Conservation (phyloP, 2,797 vertebrate species). For the Glyptemys insculpta region DNA sequence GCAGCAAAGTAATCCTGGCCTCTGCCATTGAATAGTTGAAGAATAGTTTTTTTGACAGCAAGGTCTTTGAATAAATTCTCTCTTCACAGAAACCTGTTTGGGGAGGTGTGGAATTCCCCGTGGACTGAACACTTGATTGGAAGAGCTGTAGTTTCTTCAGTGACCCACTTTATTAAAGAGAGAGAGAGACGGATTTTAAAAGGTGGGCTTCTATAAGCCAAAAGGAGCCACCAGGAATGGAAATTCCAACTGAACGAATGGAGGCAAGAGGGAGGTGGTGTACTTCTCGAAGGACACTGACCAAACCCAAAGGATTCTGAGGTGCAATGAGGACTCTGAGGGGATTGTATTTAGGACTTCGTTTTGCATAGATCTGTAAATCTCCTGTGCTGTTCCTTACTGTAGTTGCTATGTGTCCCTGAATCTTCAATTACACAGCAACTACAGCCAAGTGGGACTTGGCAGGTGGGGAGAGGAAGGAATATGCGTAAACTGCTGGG, state of each 20-base stretch:
- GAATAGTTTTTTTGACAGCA: too few relatives aligned
- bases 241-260: neutral
- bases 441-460: too few relatives aligned
- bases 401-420: too few relatives aligned
- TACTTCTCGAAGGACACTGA: neutral
- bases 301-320: neutral
- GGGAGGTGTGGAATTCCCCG: neutral
- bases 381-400: too few relatives aligned
- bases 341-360: too few relatives aligned
- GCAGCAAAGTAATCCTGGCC: neutral
- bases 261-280: neutral
- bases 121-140: neutral
- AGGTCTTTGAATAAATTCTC: neutral
- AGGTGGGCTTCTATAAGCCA: neutral
- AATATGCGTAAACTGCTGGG: neutral
- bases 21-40: neutral
- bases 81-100: neutral
- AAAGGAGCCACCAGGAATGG: neutral
- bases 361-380: too few relatives aligned
- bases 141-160: neutral
- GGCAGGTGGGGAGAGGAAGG: neutral
- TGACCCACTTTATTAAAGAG: neutral
- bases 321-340: neutral
- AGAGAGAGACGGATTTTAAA: neutral
- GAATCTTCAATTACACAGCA: too few relatives aligned